Evolutionary conservation across 2,797 vertebrate genomes (phyloP).

Genomic region (Chanos chanos): DNA sequence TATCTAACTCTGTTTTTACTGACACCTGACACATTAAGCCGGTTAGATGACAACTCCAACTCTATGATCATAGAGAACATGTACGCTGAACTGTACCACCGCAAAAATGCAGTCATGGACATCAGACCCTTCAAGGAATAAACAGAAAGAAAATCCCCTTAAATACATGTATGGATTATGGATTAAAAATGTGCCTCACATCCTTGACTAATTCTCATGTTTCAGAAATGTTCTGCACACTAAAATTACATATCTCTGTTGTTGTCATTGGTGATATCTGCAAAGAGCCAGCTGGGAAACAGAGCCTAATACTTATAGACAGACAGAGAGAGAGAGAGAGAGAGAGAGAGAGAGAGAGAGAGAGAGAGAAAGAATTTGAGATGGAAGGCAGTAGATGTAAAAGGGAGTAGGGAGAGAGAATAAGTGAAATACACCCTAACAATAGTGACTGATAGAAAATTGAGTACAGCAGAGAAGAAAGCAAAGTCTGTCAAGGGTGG

Average conservation of each 20-base stretch:
- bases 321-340: background rate
- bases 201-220: conserved; percentile 55
- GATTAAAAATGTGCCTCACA: conserved; percentile 54
- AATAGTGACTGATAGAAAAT: background rate
- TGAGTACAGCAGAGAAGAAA: background rate
- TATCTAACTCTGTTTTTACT: too few relatives aligned
- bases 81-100: too few relatives aligned
- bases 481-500: background rate
- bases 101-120: conserved; percentile 51
- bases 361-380: background rate
- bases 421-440: background rate
- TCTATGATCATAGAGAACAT: too few relatives aligned
- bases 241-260: conserved; percentile 41
- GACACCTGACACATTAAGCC: too few relatives aligned
- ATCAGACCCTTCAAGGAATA: conserved; percentile 52
- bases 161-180: conserved; percentile 49
- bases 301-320: conserved; percentile 25
- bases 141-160: conserved; percentile 46
- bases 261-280: conserved; percentile 32
- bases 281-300: conserved; percentile 17
- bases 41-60: too few relatives aligned
- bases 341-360: background rate
- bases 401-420: background rate
- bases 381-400: background rate
- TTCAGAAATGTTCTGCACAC: conserved; percentile 48